phyloP scores from a whole-genome alignment of 2,797 vertebrate genomes.

The Microctenopoma lineatum region DNA sequence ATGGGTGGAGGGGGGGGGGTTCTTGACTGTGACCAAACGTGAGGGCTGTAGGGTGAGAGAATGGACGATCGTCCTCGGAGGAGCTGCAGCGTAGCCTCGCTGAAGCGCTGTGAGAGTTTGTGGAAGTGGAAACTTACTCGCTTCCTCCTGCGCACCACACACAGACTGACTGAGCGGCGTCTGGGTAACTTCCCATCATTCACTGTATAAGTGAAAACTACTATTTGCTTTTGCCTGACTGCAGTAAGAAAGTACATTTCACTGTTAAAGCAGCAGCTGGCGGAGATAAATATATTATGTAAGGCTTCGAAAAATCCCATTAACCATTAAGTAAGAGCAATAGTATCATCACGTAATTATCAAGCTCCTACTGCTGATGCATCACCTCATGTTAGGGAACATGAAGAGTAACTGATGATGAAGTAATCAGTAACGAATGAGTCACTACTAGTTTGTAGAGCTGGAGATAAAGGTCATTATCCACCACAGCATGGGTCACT shows the following conservation, averaged over 20 bases:
- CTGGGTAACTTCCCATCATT: not conserved
- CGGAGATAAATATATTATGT: not conserved
- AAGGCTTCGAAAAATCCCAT: not conserved
- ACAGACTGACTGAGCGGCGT: not conserved
- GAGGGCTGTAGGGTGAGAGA: constrained; percentile 21
- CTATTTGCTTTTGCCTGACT: not conserved
- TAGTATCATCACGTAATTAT: too few relatives aligned
- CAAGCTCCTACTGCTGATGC: too few relatives aligned
- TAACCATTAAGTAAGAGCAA: not conserved
- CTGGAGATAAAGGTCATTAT: too few relatives aligned
- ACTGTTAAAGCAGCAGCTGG: too few relatives aligned
- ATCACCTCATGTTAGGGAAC: too few relatives aligned
- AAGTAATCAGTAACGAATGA: too few relatives aligned
- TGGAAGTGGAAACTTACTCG: constrained; percentile 4
- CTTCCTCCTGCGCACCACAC: not conserved
- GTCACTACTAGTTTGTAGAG: too few relatives aligned
- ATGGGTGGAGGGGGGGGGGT: constrained; percentile 5
- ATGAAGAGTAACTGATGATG: too few relatives aligned
- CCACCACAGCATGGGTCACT: too few relatives aligned
- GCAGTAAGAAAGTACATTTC: not conserved
- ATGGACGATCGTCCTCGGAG: constrained; percentile 8
- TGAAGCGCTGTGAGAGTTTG: not conserved
- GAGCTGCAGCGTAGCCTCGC: not conserved
- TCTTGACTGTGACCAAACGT: constrained; percentile 32
- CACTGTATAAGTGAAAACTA: not conserved